A percentile compares a stretch with the other conserved stretches of the same genome.
Conservation (phyloP, 2,888 invertebrate genomes). For the Rugalucina vietnamica region DNA sequence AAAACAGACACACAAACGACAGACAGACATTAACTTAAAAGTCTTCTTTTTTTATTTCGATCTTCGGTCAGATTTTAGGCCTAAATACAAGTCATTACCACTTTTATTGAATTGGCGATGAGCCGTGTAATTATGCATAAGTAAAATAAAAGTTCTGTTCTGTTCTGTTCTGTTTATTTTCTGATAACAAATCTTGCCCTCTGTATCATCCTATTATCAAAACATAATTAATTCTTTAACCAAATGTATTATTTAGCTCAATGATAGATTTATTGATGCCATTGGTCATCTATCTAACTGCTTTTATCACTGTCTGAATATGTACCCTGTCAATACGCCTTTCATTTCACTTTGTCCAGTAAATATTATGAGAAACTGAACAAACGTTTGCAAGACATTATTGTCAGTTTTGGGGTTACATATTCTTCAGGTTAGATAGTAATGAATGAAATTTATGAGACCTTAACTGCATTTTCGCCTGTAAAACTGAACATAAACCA, state of each 20-base stretch:
- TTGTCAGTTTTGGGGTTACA: neutral
- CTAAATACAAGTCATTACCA: too few relatives aligned
- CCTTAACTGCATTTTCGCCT: neutral
- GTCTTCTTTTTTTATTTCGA: too few relatives aligned
- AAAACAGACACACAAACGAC: too few relatives aligned
- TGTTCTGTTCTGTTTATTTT: too few relatives aligned
- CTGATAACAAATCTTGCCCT: neutral
- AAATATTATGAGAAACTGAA: neutral
- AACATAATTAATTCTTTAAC: constrained; percentile 27
- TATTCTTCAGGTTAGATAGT: neutral
- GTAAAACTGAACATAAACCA: neutral
- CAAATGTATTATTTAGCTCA: constrained; percentile 11
- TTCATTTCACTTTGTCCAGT: neutral
- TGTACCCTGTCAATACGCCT: neutral
- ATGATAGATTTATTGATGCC: constrained; percentile 47
- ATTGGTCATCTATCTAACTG: constrained; percentile 4
- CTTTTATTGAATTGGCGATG: too few relatives aligned
- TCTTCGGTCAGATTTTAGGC: too few relatives aligned
- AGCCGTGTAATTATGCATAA: too few relatives aligned
- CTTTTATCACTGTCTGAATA: constrained; percentile 19
- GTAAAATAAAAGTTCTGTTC: too few relatives aligned
- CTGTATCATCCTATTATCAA: neutral
- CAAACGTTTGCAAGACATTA: neutral
- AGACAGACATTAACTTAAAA: too few relatives aligned
- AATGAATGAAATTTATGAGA: neutral